Base-by-base conservation (phyloP, 2,113 vertebrate species). In the Protobothrops mucrosquamatus region DNA sequence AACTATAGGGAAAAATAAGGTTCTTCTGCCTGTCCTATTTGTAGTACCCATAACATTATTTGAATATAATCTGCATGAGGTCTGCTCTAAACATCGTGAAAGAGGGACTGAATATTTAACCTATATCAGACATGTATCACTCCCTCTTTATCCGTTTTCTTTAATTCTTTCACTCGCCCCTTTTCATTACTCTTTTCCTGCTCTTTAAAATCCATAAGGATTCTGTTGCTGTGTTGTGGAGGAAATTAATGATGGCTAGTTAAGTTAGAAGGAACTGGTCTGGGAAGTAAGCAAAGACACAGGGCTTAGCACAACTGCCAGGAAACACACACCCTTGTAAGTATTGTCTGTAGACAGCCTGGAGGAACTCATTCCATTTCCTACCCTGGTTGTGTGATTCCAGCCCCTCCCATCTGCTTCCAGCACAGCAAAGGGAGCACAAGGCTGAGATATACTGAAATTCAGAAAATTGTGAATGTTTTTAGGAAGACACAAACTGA, bases 321-420 rank as follows among this genome's bases (percentile, higher is more conserved):
- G 92, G 92, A 94, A 92, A 43, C 0, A 3, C 86, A 92, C 93
- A 52, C 89, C 93, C 48, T 74, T 57, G 48, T 26, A 48, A 52
- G n/a, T 15, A 69, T 89, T 89, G 85, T 91, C 39, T 46, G 12
- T 69, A 85, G 86, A n/a, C 90, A 34, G 39, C 86, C 2, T 2
- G 54, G 85, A 91, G 95, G 94, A 94, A 95, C 92, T 94, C 69
- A 92, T 91, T 59, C 85, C 14, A 29, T 51, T 85, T 93, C 91
- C 74, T 88, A 39, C 22, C 88, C 61, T 87, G 90, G 51, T 87
- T 29, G 39, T 74, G 91, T 20, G 55, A 88, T 85, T 54, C 46
- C 69, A 85, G 24, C 46, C 52, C 92, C 69, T 51, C 61, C 87
- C 74, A 34, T 23, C 57, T 3, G 10, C n/a, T 87, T 54, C 57